phyloP scores from a whole-genome alignment of 2,797 vertebrate genomes.

The Phalanger gymnotis region DNA sequence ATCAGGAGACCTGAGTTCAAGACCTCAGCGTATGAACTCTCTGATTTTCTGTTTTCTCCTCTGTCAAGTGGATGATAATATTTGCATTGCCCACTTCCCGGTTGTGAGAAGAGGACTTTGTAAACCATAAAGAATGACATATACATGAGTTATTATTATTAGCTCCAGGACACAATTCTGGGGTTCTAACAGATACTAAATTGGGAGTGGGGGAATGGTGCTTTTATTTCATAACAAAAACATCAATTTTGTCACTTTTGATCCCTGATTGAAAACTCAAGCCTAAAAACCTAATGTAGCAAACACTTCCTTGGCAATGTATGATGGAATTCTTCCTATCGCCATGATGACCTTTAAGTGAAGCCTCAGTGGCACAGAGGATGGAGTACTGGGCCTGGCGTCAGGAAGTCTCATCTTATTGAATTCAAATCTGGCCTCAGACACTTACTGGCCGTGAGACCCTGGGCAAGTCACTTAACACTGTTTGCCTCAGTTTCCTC shows the following conservation, averaged over 20 bases:
- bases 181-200: neutral
- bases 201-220: neutral
- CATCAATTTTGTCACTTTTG: neutral
- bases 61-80: neutral
- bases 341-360: neutral
- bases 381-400: neutral
- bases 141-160: neutral
- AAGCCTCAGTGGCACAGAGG: neutral
- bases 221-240: neutral
- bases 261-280: neutral
- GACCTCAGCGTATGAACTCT: neutral
- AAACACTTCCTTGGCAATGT: neutral
- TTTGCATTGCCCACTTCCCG: neutral
- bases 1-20: neutral
- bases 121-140: neutral
- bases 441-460: neutral
- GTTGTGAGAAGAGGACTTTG: neutral
- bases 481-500: too few relatives aligned
- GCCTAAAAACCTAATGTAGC: neutral
- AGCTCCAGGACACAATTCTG: neutral
- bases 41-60: neutral
- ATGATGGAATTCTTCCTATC: neutral
- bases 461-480: neutral
- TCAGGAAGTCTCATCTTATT: neutral
- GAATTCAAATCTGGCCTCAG: neutral